Base-by-base conservation (phyloP, 2,888 invertebrate genomes). In the Eupithecia subfuscata region DNA sequence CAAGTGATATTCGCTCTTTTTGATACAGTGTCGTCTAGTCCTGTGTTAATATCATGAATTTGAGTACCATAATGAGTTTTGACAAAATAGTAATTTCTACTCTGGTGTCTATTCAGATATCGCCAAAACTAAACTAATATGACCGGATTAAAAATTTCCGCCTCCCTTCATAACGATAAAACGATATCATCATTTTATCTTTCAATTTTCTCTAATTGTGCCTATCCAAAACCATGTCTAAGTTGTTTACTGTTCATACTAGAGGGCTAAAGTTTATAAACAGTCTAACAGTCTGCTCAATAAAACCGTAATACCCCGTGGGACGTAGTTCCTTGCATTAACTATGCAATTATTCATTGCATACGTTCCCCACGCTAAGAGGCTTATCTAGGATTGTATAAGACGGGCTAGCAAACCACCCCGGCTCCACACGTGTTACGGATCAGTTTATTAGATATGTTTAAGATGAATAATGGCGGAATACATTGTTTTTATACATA, bases 281-380 rank as follows among this genome's bases (percentile, higher is more conserved):
- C 63, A 68, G n/a, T n/a, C n/a, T n/a, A n/a, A n/a, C n/a, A n/a
- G 68, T 8, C 68, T 70, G 25, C 60, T 60, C 45, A 65, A n/a
- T 64, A 71, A 70, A 67, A 73, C 75, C 69, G 65, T 70, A 48
- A 37, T 70, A 73, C 40, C 73, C 52, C 70, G n/a, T 60, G 75
- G 60, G 73, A 63, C 48, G 25, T 73, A 48, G 37, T 69, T 67
- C 70, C 45, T 65, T 60, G 70, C 68, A 73, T 73, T 70, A 64
- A 76, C 64, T 76, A 73, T 76, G 73, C 52, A 73, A 76, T 71
- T 76, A 76, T 76, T 73, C 76, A 76, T 73, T 76, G 73, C 73
- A 68, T n/a, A 73, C 34, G 64, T 68, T 63, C 37, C 73, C 25
- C 63, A 30, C 70, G 11, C 60, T 60, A 60, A 60, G 56, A 22